phyloP scores from a whole-genome alignment of 2,113 vertebrate species.

The Acanthisitta chloris region DNA sequence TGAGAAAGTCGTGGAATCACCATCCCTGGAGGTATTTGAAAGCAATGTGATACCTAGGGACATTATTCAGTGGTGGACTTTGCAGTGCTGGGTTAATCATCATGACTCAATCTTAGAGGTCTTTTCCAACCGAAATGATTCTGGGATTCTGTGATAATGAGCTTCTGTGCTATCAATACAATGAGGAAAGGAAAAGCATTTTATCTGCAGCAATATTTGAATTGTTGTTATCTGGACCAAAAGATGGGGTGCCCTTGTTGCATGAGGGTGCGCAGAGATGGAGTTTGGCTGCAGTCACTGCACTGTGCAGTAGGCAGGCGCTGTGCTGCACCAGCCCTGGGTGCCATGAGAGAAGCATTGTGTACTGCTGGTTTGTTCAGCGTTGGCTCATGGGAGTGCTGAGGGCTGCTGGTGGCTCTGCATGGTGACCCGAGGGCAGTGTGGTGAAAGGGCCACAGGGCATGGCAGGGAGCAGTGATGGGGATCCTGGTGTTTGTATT shows the following conservation, averaged over 20 bases:
- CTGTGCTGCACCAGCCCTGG: background rate
- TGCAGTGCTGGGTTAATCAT: background rate
- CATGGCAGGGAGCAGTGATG: background rate
- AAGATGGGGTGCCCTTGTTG: background rate
- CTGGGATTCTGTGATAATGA: background rate
- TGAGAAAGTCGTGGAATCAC: background rate
- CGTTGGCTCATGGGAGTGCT: accelerated
- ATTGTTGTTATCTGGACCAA: background rate
- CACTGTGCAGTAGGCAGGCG: background rate
- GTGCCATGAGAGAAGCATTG: background rate
- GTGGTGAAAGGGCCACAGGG: accelerated
- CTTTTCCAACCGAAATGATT: background rate
- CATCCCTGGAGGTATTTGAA: background rate
- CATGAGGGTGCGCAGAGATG: background rate
- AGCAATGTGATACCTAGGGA: too few relatives aligned
- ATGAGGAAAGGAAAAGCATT: background rate
- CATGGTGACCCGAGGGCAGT: accelerated
- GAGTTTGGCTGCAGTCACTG: background rate
- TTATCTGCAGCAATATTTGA: background rate
- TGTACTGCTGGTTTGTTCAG: background rate
- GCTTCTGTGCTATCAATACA: background rate
- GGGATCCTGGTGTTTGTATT: background rate
- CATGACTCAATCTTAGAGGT: background rate
- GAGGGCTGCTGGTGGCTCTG: background rate
- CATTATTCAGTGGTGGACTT: background rate